Conservation (phyloP, 2,113 vertebrate genomes). For the Nasalis larvatus region DNA sequence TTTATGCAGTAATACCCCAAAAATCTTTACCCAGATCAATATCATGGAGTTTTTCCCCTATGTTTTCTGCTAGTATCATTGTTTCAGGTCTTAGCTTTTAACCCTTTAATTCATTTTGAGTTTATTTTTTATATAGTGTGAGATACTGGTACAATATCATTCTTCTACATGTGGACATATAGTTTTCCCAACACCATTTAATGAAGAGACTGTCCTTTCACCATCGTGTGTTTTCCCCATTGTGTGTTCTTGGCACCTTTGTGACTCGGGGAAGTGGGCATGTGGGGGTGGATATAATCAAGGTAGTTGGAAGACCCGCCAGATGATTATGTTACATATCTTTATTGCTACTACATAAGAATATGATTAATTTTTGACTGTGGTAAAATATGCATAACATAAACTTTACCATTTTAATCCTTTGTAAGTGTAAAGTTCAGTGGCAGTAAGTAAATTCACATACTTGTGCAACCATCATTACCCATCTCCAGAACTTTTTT, state of each 20-base stretch:
- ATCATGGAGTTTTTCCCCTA: not conserved
- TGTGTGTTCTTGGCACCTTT: not conserved
- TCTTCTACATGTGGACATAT: not conserved
- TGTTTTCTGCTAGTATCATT: not conserved
- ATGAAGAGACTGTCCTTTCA: not conserved
- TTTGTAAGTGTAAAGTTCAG: not conserved
- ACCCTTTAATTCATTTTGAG: not conserved
- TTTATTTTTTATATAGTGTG: not conserved
- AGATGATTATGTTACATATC: not conserved
- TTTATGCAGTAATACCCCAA: not conserved
- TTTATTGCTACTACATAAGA: not conserved
- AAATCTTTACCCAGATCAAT: not conserved
- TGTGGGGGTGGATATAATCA: not conserved
- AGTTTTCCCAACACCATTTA: not conserved
- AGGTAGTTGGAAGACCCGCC: not conserved
- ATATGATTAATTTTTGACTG: not conserved
- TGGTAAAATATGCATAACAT: not conserved
- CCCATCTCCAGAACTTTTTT: not conserved
- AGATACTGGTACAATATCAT: not conserved
- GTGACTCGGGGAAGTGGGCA: not conserved
- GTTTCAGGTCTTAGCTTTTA: not conserved
- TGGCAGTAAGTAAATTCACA: not conserved
- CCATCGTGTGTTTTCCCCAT: not conserved
- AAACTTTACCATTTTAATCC: not conserved
- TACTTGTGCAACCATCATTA: not conserved